Conservation (phyloP, 2,113 vertebrate genomes). For the Hydrochoerus hydrochaeris region DNA sequence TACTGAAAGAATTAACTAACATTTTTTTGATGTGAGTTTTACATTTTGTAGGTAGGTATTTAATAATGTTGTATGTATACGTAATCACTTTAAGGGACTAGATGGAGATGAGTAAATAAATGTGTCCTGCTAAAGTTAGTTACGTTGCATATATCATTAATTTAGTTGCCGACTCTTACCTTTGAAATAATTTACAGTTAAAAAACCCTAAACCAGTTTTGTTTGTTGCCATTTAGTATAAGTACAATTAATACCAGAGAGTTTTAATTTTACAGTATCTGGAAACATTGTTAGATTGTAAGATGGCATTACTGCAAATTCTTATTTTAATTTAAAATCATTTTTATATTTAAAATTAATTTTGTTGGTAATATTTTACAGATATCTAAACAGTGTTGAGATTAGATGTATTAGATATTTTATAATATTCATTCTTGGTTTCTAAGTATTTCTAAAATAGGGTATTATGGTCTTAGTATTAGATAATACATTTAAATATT, state of each 20-base stretch:
- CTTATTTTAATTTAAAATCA: neutral
- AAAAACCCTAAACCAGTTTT: neutral
- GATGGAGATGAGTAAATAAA: neutral
- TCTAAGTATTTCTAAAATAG: slow-evolving; percentile 39
- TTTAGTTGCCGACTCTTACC: neutral
- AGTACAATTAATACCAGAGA: neutral
- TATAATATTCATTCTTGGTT: neutral
- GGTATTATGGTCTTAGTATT: neutral
- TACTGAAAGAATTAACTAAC: neutral
- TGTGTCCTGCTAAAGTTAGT: slow-evolving; percentile 3
- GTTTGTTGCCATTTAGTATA: neutral
- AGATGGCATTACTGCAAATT: neutral
- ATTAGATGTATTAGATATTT: slow-evolving; percentile 31
- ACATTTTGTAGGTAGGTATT: slow-evolving; percentile 21
- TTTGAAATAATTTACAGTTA: neutral
- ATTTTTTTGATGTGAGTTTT: slow-evolving; percentile 14
- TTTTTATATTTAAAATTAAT: neutral
- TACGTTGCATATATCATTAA: neutral
- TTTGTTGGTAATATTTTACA: slow-evolving; percentile 26
- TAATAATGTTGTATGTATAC: neutral
- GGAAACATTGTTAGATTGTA: neutral
- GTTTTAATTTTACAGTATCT: slow-evolving; percentile 37
- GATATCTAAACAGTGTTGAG: neutral
- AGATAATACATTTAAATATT: slow-evolving; percentile 22
- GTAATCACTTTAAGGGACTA: neutral